Base-by-base conservation (phyloP, 2,113 vertebrate species). In the Actenoides lindsayi region DNA sequence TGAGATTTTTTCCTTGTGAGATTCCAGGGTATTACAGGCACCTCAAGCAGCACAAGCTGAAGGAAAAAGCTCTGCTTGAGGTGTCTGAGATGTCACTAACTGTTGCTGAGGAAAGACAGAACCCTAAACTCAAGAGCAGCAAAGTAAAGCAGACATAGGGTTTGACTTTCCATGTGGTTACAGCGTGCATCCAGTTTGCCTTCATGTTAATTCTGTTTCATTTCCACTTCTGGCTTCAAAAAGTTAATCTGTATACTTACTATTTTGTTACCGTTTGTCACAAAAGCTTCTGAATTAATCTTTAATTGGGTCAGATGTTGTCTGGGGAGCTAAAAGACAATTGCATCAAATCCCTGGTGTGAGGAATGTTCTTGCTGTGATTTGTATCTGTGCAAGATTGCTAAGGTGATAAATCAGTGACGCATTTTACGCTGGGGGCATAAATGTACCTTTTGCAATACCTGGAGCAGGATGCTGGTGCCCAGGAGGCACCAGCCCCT, bases 61-160 rank as follows among this genome's bases (percentile, higher is more conserved):
- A 59, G 53, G 50, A 12, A 6, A 78, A 51, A 74, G 64, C 75
- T 88, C 60, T 59, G 65, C 84, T 31, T 2, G 65, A 78, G 80
- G 84, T 94, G 76, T 59, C 60, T 20, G 84, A 48, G 88, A 19
- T 64, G 70, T 86, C 80, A 44, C 54, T 23, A 42, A 31, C 84
- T 31, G 83, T 35, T 48, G 69, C 84, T 86, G 89, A 91, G 85
- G 16, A 83, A 86, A 95, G 70, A 9, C 92, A 94, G 94, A 65
- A 18, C 60, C 44, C 76, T 54, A 3, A 64, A 21, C 39, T 89
- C 64, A 3, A 31, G 88, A 5, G 19, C 4, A 64, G 69, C 46
- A 11, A 48, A 63, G 69, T 10, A 68, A 82, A 78, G 67, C 81
- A 74, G 70, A 14, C 3, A 0, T 3, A 33, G 54, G 16, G 2